A percentile compares a stretch with the other conserved stretches of the same genome.
These are phyloP conservation scores for Chrysopa pallens DNA, from an alignment of 1,140 invertebrate genomes.

Conservation along the genomic window DNA sequence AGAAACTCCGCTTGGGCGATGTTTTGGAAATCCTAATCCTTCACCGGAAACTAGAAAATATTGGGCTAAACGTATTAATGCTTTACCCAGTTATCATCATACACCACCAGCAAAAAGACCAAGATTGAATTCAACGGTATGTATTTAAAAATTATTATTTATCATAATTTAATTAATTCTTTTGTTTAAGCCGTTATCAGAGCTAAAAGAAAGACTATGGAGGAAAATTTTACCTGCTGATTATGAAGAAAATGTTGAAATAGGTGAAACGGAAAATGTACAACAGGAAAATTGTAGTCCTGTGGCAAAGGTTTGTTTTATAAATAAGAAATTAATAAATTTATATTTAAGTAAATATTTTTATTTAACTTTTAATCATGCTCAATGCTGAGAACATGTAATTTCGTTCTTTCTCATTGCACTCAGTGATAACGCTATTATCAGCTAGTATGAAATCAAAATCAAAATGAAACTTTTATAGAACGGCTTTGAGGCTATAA, in stretches of 20 bases:
- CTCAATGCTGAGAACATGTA: no score
- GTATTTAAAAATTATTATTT: slow-evolving; percentile 4
- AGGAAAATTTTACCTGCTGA: slow-evolving; percentile 4
- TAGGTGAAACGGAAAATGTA: no score
- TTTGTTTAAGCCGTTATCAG: slow-evolving; percentile 28
- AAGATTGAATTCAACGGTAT: slow-evolving; percentile 27
- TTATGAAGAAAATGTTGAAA: neutral
- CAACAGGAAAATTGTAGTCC: no score
- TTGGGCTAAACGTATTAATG: slow-evolving; percentile 27
- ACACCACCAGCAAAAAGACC: slow-evolving; percentile 16
- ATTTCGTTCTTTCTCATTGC: no score
- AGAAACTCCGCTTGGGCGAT: slow-evolving; percentile 30
- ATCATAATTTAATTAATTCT: slow-evolving; percentile 2
- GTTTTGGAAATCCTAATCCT: slow-evolving; percentile 26
- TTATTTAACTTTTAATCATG: no score
- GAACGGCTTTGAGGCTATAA: no score
- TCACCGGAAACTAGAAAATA: slow-evolving; percentile 28
- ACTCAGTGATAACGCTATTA: no score
- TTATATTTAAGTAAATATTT: no score
- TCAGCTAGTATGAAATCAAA: no score
- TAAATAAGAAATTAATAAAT: no score
- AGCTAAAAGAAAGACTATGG: slow-evolving; percentile 27
- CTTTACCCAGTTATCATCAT: slow-evolving; percentile 9
- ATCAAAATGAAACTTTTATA: no score
- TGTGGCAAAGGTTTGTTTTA: no score